Conservation (phyloP, 2,888 invertebrate species). For the Nephrotoma appendiculata region DNA sequence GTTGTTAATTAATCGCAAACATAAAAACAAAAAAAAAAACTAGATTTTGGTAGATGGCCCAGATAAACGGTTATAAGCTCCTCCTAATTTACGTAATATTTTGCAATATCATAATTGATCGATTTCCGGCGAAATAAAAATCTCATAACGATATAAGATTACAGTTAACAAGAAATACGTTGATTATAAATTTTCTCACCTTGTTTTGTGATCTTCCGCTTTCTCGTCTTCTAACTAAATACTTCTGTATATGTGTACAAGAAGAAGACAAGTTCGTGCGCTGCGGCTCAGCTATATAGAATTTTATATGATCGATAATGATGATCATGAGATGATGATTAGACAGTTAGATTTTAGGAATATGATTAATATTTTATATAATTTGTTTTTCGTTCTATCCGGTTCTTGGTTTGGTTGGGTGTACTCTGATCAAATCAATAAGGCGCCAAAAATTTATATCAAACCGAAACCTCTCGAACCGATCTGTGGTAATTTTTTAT, state of each 20-base stretch:
- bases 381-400: background rate
- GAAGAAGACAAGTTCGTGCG: background rate
- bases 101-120: background rate
- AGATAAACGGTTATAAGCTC: background rate
- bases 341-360: background rate
- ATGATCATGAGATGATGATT: background rate
- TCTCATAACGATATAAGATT: background rate
- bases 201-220: conserved; percentile 1
- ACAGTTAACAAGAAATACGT: background rate
- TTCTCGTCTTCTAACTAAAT: background rate
- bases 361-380: background rate
- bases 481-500: background rate
- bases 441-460: background rate
- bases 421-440: background rate
- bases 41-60: background rate
- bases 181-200: conserved; percentile 1
- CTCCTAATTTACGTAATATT: background rate
- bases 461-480: background rate
- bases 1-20: background rate
- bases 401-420: background rate
- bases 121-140: background rate
- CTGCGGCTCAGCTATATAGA: background rate
- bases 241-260: too few relatives aligned
- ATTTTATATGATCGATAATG: background rate
- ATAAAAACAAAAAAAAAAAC: background rate